Base-by-base conservation (phyloP, 23 tunicate species). In the Ascidia mentula region DNA sequence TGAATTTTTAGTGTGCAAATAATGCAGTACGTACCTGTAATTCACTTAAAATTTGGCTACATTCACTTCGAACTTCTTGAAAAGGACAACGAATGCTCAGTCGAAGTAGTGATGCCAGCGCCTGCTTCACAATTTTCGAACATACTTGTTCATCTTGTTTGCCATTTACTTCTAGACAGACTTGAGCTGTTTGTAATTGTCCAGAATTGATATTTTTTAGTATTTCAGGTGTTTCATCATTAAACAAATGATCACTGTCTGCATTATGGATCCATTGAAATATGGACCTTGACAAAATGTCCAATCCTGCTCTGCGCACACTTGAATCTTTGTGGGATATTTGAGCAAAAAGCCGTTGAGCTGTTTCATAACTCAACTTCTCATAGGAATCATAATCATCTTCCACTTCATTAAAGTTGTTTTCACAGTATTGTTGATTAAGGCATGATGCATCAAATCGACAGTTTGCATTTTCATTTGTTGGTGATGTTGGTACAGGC, bases 21-120 rank as follows among this genome's bases (percentile, higher is more conserved):
- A n/a, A n/a, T n/a, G n/a, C n/a, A n/a, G 13, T 7, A 82, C 72
- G 45, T 45, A 82, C 86, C 72, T 82, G 45, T 34, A 83, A 37
- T 22, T 75, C 75, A 18, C 2, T 13, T 7, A 89, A 80, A 40
- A 87, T 79, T 73, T 83, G 85, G 9, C 79, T 53, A 46, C 88
- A 89, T 72, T 40, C 77, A 4, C n/a, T 30, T 59, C 88, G 53
- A 59, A 89, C 85, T 71, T 89, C 95, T 0, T 40, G 40, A 53
- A 77, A 89, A 32, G 95, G 95, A 73, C 95, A 83, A 35, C 85
- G 82, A 37, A 83, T 73, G 37, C 88, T 89, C 37, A 89, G 40
- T 73, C 88, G 72, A 31, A 89, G 76, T 26, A 89, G 74, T 22
- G 82, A 82, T 73, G 80, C 84, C 31, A 89, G 59, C 15, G 77